Percentiles rank a stretch among this genome's conserved stretches.
phyloP scores from a whole-genome alignment of 2,113 vertebrate genomes.

The Chloroceryle aenea region DNA sequence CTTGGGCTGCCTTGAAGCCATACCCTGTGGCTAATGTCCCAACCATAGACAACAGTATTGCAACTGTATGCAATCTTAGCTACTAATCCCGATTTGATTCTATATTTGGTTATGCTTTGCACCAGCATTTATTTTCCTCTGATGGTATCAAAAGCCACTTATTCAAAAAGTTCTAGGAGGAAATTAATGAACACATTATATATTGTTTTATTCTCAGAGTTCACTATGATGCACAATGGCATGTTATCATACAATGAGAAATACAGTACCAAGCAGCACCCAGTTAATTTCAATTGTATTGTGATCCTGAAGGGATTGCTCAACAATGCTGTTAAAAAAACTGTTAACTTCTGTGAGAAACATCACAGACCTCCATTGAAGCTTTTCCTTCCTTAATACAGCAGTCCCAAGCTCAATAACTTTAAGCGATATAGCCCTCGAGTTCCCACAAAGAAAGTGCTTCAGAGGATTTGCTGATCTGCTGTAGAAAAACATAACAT shows the following conservation, averaged over 20 bases:
- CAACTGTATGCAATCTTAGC: not conserved
- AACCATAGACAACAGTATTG: not conserved
- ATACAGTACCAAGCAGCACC: not conserved
- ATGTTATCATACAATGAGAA: not conserved
- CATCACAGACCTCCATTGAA: not conserved
- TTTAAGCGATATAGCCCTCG: not conserved
- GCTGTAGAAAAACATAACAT: not conserved
- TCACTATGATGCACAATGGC: not conserved
- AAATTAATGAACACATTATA: not conserved
- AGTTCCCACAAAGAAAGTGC: slow-evolving; percentile 21
- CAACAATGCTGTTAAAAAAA: slow-evolving; percentile 33
- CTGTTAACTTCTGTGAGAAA: slow-evolving; percentile 30
- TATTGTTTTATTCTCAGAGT: slow-evolving; percentile 15
- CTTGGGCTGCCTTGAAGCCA: not conserved
- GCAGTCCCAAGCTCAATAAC: not conserved
- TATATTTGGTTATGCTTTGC: not conserved
- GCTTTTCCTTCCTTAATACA: slow-evolving; percentile 36
- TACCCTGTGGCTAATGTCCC: not conserved
- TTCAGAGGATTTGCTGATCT: not conserved
- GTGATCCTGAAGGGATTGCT: not conserved
- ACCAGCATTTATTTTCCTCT: not conserved
- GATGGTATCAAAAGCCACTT: not conserved
- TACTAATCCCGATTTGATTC: not conserved
- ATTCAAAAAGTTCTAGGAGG: not conserved
- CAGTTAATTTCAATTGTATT: slow-evolving; percentile 17